phyloP scores from a whole-genome alignment of 2,113 vertebrate genomes.

The Ceuthmochares aereus region DNA sequence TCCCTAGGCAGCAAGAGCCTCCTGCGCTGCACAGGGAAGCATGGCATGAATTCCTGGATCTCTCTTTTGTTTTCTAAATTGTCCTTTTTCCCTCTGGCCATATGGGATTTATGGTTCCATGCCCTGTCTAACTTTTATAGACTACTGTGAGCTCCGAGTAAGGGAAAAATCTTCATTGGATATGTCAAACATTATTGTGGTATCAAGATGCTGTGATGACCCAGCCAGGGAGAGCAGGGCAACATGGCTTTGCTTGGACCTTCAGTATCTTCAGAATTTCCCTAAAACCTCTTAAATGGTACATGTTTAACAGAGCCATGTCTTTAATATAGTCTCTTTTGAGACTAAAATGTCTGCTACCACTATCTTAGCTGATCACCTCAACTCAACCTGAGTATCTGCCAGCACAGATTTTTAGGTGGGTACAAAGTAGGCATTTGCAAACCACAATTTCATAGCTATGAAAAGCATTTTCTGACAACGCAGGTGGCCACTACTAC shows the following conservation, averaged over 20 bases:
- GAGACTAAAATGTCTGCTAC: background rate
- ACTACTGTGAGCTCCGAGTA: background rate
- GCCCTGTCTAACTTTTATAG: background rate
- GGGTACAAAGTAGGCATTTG: background rate
- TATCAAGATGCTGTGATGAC: background rate
- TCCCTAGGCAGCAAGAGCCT: background rate
- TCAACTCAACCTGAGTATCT: background rate
- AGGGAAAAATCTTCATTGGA: background rate
- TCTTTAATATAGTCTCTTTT: background rate
- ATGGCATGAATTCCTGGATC: background rate
- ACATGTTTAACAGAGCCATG: background rate
- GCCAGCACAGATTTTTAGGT: background rate
- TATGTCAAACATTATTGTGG: background rate
- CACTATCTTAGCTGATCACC: background rate
- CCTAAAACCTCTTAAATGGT: background rate
- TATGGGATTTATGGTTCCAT: background rate
- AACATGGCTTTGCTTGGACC: background rate
- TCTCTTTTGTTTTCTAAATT: background rate
- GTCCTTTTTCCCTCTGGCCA: background rate
- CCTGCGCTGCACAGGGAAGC: rapidly evolving
- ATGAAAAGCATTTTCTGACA: background rate
- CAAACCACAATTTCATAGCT: background rate
- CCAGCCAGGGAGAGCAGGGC: background rate
- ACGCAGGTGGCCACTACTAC: background rate
- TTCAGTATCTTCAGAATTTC: background rate